Evolutionary conservation across 35 echinoderm and acorn worm genomes (phyloP).

Genomic region (Ophioderma brevispina): DNA sequence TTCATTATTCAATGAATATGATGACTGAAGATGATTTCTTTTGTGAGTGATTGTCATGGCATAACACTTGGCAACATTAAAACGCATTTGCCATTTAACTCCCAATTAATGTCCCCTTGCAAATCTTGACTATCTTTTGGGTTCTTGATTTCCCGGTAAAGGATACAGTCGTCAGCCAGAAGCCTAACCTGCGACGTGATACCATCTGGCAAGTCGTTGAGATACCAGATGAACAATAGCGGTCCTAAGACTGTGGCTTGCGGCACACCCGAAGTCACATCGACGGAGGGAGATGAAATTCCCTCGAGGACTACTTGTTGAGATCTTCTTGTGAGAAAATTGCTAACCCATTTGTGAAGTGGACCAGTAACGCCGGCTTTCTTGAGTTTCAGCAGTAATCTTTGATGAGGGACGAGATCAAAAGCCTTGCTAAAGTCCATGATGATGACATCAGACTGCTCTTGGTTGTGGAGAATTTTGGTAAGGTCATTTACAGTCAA

Average conservation of each 20-base stretch:
- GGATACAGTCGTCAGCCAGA: conserved; percentile 27
- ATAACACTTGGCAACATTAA: too few relatives aligned
- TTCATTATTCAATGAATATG: too few relatives aligned
- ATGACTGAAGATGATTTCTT: too few relatives aligned
- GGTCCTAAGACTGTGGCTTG: conserved; percentile 64
- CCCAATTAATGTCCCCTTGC: too few relatives aligned
- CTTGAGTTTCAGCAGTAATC: conserved; percentile 48
- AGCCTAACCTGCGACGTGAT: conserved; percentile 36
- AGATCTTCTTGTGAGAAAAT: conserved; percentile 27
- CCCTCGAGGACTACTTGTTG: conserved; percentile 40
- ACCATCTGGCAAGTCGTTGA: conserved; percentile 59
- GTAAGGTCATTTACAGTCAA: conserved; percentile 47
- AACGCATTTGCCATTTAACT: too few relatives aligned
- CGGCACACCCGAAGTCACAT: conserved; percentile 58
- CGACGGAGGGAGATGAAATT: not conserved
- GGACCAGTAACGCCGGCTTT: conserved; percentile 9
- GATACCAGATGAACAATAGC: conserved; percentile 42
- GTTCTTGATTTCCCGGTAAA: conserved; percentile 14
- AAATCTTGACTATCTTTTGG: too few relatives aligned
- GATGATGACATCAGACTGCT: too few relatives aligned
- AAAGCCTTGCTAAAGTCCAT: too few relatives aligned
- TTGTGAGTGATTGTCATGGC: too few relatives aligned
- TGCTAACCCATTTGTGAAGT: conserved; percentile 33
- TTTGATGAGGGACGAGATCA: conserved; percentile 65
- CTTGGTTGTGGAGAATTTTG: conserved; percentile 30